Evolutionary conservation across 2,113 vertebrate species (phyloP), one percentile per base, ranked within the genome.

Genomic region (Sinocyclocheilus grahami): DNA sequence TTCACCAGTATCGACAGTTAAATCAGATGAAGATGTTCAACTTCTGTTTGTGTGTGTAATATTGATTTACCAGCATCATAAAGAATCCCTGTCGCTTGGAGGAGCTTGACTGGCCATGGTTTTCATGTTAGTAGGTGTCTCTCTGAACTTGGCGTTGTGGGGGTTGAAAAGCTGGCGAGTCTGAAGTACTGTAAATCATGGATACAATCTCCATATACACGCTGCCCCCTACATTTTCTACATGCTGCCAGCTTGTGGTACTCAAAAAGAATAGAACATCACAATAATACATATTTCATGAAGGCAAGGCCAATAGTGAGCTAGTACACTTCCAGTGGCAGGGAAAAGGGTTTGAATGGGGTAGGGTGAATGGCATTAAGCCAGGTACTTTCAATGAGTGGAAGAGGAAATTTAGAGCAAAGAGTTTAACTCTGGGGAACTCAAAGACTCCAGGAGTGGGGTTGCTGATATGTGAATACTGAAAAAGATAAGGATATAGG

Each of bases 181-280:
- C 55, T 69, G 51, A 76, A 58, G 84, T 75, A 76, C 77, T 82
- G 65, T 85, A 74, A 86, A 88, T 87, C 85, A 91, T 83, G 69
- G 85, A 88, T 86, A 82, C 24, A 24, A 74, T 80, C 82, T 79
- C 77, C 67, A 42, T 22, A 75, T 67, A 14, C 69, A 69, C 2
- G 51, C 55, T 71, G 53, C 37, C 24, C 48, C 42, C 82, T 71
- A 13, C 75, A 83, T 39, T 46, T 33, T 62, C 55, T 60, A 48
- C 78, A 77, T 33, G 27, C 53, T 80, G 82, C 79, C 78, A 80
- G 79, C 74, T 42, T 82, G 62, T 79, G 85, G 22, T 24, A 12
- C 87, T 86, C 88, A 88, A 88, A 87, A 89, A 84, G 84, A 91
- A 88, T 90, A 89, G 72, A 72, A 89, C 84, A 91, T 86, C 27